Conservation (phyloP, 2,797 vertebrate genomes). For the Scyliorhinus canicula region DNA sequence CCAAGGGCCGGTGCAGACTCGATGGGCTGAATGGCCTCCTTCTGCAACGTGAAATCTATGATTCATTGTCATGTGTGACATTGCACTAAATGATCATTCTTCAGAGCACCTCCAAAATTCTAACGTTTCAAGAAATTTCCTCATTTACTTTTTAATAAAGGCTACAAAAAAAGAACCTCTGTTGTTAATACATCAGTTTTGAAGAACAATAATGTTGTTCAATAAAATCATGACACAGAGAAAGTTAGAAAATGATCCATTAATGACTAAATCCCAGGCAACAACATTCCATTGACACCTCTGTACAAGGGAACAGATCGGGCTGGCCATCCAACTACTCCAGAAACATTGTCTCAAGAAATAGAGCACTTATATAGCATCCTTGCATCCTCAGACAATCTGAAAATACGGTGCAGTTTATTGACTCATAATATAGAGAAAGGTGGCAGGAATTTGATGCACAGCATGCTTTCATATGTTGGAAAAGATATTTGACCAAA, state of each 20-base stretch:
- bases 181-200: too few species aligned
- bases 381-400: neutral
- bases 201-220: too few species aligned
- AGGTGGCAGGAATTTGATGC: neutral
- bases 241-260: neutral
- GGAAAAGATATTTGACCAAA: neutral
- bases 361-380: neutral
- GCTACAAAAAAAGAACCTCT: neutral
- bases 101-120: neutral
- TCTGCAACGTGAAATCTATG: too few species aligned
- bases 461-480: neutral
- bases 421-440: neutral
- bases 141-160: neutral
- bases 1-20: too few species aligned
- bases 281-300: neutral
- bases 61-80: neutral
- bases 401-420: neutral
- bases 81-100: neutral
- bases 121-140: neutral
- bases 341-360: neutral
- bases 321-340: neutral
- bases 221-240: too few species aligned
- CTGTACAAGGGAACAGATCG: neutral
- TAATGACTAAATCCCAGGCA: neutral
- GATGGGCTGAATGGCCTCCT: too few species aligned